Evolutionary conservation across 1,140 invertebrate genomes (phyloP), one percentile per base, ranked within the genome.

Genomic region (Danaus melanippus): DNA sequence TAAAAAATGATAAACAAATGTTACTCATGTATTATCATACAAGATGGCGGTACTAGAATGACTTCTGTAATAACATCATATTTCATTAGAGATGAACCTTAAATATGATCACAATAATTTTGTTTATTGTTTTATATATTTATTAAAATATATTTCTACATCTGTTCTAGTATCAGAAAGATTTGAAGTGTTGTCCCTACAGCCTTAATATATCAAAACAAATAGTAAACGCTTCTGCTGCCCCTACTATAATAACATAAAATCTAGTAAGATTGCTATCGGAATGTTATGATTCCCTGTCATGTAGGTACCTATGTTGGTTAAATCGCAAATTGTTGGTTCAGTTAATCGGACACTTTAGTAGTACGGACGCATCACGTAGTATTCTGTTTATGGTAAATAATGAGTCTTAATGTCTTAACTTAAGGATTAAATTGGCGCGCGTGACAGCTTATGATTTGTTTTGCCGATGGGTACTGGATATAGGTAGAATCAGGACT

Each of bases 291-390:
- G 71, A 81, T 77, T 81, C 71, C 71, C 71, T 67, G 77, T 80
- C 73, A 76, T 70, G 70, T 32, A 32, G 21, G 21, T 75, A 66
- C 62, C 62, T 62, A 66, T 68, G 65, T 71, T 75, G 73, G 73
- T 70, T 81, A 83, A 83, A 79, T 77, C 66, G 73, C 74, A 86
- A 83, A 86, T 83, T 77, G 81, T 67, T 62, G 67, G 71, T 70
- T 79, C 72, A 56, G 58, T 71, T 64, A 62, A 76, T 56, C 65
- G 66, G 69, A 71, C 69, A 72, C 64, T 74, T 76, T 71, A 75
- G 62, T 60, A 65, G 57, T 55, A 58, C 53, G 58, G 57, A 64
- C 63, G 50, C 46, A 53, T 71, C 62, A 63, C 64, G 60, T 60
- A 67, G 57, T 56, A 42, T 61, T 59, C 60, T 63, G 55, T 61